Evolutionary conservation across 2,113 vertebrate genomes (phyloP), one percentile per base, ranked within the genome.

Genomic region (Siniperca chuatsi): DNA sequence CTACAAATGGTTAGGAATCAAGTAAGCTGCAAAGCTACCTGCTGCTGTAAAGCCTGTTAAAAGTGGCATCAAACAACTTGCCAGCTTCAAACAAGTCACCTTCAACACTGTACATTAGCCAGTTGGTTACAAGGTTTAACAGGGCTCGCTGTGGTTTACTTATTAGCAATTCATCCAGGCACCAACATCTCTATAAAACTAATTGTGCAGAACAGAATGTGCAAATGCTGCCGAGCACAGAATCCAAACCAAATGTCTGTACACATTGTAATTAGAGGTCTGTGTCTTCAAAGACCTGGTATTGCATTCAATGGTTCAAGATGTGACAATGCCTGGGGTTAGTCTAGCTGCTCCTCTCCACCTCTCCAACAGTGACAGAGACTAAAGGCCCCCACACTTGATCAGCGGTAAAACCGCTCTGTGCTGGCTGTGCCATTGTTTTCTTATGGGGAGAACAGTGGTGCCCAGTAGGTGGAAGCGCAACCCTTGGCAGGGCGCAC

Each of bases 181-280:
- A 60, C 21, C 29, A 44, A 48, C 50, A 75, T 12, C 9, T 37
- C 54, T 48, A 40, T 50, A 70, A 78, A 84, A 57, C 61, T 54
- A 78, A 81, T 44, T 20, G 13, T 57, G 37, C 29, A 66, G 20
- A 73, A 69, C 23, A 66, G 7, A 75, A 76, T 7, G 0, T 60
- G n/a, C 29, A 44, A 80, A 62, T 37, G 20, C 62, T 64, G 62
- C 40, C 4, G 13, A 20, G 55, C 40, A 69, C 29, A 42, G 57
- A 40, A 74, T 25, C 33, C 10, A 18, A 21, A 64, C 21, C 44
- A 68, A 42, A 69, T 33, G 48, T 48, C 21, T 58, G 11, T 46
- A 35, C 20, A 35, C 69, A 33, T 13, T n/a, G 55, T 55, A 13
- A 55, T 71, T 62, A 57, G 4, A 65, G 16, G 60, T n/a, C 8